Evolutionary conservation across 2,888 invertebrate species (phyloP), one percentile per base, ranked within the genome.

Genomic region (Drosophila borealis): DNA sequence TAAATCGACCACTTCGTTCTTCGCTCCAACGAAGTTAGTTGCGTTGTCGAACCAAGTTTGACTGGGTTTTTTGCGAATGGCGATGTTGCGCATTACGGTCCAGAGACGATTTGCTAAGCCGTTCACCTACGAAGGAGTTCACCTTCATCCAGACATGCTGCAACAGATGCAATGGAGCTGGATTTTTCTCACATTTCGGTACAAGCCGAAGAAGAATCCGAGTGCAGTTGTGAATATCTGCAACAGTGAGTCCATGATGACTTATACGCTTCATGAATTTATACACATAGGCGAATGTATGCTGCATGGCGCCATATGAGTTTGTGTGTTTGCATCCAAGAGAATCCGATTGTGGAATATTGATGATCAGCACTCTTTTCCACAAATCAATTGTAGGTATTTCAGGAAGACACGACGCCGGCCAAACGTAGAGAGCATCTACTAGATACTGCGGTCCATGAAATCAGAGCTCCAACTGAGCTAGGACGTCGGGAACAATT

Each of bases 11-110:
- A 65, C 42, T 17, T 65, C 59, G 41, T 59, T 59, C 39, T 41
- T 41, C 6, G 63, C 54, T 9, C 54, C 63, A 29, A 53, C 57
- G 21, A 65, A 59, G 50, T 53, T 65, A 11, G 65, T 59, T 11
- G 65, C 53, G 21, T 65, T 59, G 21, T 67, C 61, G 10, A 46
- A 51, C 56, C 56, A 56, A 29, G 55, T 61, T 3, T 14, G n/a
- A 11, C 13, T 5, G 8, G 44, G 17, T 19, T 21, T 44, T 3
- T 9, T 4, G 2, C 13, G 9, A 21, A 13, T 21, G 11, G 8
- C 8, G 3, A 33, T 33, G 33, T 33, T 33, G 33, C 10, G 33
- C 33, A 3, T 33, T 10, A 33, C 33, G 3, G 33, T 33, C 8
- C 10, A 33, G 33, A 33, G 1, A 33, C 33, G 33, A 33, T 9